Percentiles rank a stretch among this genome's conserved stretches.
These are phyloP conservation scores for Columba livia DNA, from an alignment of 2,113 vertebrate genomes.

Conservation along the genomic window DNA sequence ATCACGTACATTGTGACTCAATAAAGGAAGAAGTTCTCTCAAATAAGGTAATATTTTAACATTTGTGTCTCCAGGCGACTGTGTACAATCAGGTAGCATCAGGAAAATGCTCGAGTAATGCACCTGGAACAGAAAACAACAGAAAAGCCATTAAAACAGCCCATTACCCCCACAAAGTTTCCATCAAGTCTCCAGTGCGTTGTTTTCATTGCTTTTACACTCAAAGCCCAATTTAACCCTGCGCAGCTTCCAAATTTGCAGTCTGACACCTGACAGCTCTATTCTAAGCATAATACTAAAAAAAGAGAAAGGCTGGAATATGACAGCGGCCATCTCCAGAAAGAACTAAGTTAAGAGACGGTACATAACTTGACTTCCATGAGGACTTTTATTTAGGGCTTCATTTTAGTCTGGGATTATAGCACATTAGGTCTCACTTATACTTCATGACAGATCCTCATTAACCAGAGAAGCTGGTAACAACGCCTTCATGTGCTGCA, in stretches of 20 bases:
- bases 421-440: not conserved
- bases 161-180: not conserved
- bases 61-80: constrained; percentile 64
- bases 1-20: constrained; percentile 58
- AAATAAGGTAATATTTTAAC: constrained; percentile 67
- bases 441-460: not conserved
- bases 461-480: not conserved
- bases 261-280: not conserved
- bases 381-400: not conserved
- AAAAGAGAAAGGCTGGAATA: not conserved
- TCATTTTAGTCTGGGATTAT: not conserved
- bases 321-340: not conserved
- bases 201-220: not conserved
- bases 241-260: not conserved
- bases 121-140: constrained; percentile 66
- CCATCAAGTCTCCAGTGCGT: rapidly evolving
- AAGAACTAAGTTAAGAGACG: not conserved
- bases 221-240: not conserved
- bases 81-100: constrained; percentile 62
- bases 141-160: not conserved
- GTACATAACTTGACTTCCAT: rapidly evolving
- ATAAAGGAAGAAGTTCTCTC: constrained; percentile 74
- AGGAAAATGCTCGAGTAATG: constrained; percentile 19
- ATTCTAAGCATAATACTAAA: not conserved
- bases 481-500: rapidly evolving